Evolutionary conservation across 2,113 vertebrate genomes (phyloP).

Genomic region (Raja brachyura): DNA sequence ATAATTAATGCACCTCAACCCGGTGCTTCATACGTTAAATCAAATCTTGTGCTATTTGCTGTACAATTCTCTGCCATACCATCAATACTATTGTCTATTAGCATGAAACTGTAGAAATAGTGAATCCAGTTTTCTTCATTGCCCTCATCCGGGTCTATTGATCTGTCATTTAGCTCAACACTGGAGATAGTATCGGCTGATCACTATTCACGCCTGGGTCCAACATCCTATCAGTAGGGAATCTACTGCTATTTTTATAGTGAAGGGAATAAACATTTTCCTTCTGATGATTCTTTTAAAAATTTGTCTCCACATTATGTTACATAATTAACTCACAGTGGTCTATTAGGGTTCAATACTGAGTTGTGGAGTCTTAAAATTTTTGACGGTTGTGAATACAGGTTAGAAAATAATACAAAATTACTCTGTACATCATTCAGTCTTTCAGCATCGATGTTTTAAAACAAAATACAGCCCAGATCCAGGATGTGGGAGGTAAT

Average conservation of each 20-base stretch:
- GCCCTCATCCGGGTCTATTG: too few relatives aligned
- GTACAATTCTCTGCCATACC: not conserved
- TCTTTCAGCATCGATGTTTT: not conserved
- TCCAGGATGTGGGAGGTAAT: not conserved
- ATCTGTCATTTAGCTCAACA: not conserved
- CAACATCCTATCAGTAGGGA: not conserved
- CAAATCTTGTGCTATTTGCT: not conserved
- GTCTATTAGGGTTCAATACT: not conserved
- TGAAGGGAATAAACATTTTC: not conserved
- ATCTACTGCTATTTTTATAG: not conserved
- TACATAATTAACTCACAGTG: not conserved
- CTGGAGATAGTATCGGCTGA: not conserved
- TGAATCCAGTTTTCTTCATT: not conserved
- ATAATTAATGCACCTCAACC: not conserved
- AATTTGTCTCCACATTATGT: not conserved
- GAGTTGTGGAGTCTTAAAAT: not conserved
- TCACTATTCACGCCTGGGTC: not conserved
- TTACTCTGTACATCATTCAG: slow-evolving; percentile 1
- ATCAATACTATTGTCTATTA: not conserved
- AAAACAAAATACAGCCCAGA: not conserved
- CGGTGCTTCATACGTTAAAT: too few relatives aligned
- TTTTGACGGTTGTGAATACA: not conserved
- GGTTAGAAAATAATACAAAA: not conserved
- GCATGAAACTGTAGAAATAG: not conserved
- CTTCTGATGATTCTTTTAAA: not conserved